Percentiles rank a stretch among this genome's conserved stretches.
Conservation (phyloP, 2,888 invertebrate genomes). For the Eilema caniola region DNA sequence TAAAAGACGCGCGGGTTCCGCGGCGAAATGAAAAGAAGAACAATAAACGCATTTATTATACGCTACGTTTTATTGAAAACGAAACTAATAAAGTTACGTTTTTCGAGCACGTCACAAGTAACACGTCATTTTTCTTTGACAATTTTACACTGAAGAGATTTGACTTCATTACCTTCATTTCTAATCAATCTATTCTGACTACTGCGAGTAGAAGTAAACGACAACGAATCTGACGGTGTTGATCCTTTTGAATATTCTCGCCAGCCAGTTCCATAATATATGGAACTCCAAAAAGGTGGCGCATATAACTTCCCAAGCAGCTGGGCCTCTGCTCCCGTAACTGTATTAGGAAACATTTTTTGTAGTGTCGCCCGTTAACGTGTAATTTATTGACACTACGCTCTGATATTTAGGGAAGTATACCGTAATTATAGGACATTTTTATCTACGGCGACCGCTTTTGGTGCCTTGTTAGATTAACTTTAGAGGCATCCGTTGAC, state of each 20-base stretch:
- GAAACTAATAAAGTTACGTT: neutral
- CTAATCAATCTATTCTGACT: neutral
- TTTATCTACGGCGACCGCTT: constrained; percentile 48
- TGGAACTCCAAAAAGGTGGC: constrained; percentile 56
- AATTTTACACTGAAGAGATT: neutral
- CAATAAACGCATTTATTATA: constrained; percentile 6
- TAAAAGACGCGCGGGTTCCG: constrained; percentile 44
- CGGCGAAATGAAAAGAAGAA: constrained; percentile 30
- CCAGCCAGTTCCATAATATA: constrained; percentile 18
- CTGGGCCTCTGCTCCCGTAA: constrained; percentile 84
- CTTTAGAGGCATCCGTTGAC: constrained; percentile 10
- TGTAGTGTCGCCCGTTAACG: constrained; percentile 74
- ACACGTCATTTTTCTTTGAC: neutral
- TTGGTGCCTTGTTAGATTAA: constrained; percentile 39
- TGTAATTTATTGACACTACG: constrained; percentile 79
- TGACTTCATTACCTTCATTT: neutral
- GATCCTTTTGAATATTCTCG: neutral
- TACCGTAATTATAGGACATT: constrained; percentile 57
- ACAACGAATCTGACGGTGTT: neutral
- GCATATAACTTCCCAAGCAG: constrained; percentile 71
- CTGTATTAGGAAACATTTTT: constrained; percentile 81
- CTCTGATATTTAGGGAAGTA: constrained; percentile 68
- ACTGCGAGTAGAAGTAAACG: neutral
- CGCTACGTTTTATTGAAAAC: neutral
- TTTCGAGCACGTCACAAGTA: neutral